phyloP scores from a whole-genome alignment of 2,888 invertebrate genomes.

The Argyra leucocephala region DNA sequence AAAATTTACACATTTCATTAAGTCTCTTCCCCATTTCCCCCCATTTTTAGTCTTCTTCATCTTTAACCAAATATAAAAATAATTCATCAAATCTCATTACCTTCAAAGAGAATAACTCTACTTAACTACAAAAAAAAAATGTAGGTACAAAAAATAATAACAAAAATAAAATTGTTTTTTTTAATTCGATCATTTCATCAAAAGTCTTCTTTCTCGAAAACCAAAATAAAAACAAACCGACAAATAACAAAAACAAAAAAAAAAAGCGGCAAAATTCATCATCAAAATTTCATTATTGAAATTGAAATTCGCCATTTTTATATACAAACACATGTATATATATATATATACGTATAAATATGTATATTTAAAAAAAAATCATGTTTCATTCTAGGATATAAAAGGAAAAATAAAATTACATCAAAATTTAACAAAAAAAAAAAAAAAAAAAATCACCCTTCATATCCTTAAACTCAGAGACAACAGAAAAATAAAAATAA shows the following conservation, averaged over 20 bases:
- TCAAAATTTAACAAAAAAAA: background rate
- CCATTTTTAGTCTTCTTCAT: background rate
- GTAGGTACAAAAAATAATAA: background rate
- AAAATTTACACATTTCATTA: background rate
- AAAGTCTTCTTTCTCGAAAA: background rate
- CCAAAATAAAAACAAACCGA: background rate
- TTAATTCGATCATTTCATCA: constrained; percentile 3
- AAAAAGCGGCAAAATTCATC: background rate
- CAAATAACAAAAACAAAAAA: background rate
- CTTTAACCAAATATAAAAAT: background rate
- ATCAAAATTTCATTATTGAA: constrained; percentile 4
- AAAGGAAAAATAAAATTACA: background rate
- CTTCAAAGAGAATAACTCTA: background rate
- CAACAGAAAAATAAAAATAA: background rate
- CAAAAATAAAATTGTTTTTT: background rate
- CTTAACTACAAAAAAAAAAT: background rate
- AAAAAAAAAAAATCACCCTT: background rate
- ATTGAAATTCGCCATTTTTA: constrained; percentile 6
- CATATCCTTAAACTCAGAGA: background rate
- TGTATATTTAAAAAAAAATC: background rate
- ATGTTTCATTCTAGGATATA: background rate
- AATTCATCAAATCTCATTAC: constrained; percentile 1
- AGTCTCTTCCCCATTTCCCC: no score
- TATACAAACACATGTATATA: background rate
- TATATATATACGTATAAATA: background rate